These are phyloP conservation scores for Volucella bombylans DNA, from an alignment of 2,888 invertebrate species.

Conservation along the genomic window DNA sequence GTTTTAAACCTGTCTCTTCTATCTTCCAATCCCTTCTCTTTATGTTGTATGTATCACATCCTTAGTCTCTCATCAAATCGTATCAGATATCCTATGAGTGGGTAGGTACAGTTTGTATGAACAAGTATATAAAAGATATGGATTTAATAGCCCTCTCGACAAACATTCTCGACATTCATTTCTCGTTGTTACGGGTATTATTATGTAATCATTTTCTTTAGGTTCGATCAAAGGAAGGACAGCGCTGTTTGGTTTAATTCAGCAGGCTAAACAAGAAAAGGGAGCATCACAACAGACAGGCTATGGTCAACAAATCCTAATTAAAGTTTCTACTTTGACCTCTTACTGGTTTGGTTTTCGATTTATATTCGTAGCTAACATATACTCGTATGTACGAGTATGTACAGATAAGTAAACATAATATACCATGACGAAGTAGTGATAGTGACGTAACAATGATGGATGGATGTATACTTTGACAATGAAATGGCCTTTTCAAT, in stretches of 20 bases:
- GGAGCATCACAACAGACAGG: slow-evolving; percentile 55
- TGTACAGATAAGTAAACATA: slow-evolving; percentile 17
- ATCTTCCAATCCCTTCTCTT: background rate
- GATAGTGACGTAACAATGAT: background rate
- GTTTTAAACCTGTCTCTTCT: background rate
- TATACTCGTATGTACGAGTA: background rate
- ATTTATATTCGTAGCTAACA: background rate
- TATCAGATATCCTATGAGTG: slow-evolving; percentile 60
- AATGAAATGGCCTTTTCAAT: slow-evolving; percentile 56
- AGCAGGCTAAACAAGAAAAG: slow-evolving; percentile 6
- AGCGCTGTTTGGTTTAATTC: background rate
- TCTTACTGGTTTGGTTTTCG: slow-evolving; percentile 40
- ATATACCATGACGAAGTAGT: background rate
- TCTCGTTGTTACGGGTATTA: slow-evolving; percentile 2
- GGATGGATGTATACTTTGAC: slow-evolving; percentile 30
- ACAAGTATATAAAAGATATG: background rate
- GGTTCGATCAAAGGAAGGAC: too few relatives aligned
- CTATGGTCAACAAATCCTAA: slow-evolving; percentile 67
- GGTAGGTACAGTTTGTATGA: too few relatives aligned
- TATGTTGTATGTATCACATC: slow-evolving; percentile 27
- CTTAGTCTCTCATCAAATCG: slow-evolving; percentile 53
- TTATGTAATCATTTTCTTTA: background rate
- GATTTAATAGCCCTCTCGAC: slow-evolving; percentile 45
- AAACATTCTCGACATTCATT: slow-evolving; percentile 40
- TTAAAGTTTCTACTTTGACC: slow-evolving; percentile 68